Percentiles rank a stretch among this genome's conserved stretches.
Conservation (phyloP, 2,113 vertebrate species). For the Cathartes aura region DNA sequence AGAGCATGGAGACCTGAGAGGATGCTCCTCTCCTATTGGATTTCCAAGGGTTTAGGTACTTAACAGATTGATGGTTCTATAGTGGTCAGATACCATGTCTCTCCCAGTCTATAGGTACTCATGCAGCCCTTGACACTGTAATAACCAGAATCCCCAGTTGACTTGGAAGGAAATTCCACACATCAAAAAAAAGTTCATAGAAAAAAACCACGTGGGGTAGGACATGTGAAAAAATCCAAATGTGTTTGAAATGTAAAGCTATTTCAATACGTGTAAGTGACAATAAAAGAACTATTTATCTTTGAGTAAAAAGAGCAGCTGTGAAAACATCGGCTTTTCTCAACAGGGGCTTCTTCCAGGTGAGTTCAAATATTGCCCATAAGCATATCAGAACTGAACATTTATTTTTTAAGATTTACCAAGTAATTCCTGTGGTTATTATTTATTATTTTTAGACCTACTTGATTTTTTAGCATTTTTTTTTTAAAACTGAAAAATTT, state of each 20-base stretch:
- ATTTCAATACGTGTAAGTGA: background rate
- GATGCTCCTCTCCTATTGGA: background rate
- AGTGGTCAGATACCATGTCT: background rate
- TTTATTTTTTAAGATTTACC: slow-evolving; percentile 51
- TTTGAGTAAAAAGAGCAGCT: slow-evolving; percentile 42
- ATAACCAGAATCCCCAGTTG: background rate
- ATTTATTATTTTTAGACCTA: slow-evolving; percentile 43
- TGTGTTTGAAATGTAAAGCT: slow-evolving; percentile 41
- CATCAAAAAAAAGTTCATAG: background rate
- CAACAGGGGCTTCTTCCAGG: slow-evolving; percentile 35
- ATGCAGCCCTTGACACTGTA: background rate
- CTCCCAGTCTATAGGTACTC: background rate
- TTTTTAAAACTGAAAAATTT: slow-evolving; percentile 8
- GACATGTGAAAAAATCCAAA: background rate
- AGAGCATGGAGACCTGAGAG: background rate
- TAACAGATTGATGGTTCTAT: background rate
- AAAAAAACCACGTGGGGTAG: background rate
- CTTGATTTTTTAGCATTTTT: background rate
- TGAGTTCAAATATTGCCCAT: slow-evolving; percentile 44
- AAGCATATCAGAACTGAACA: background rate
- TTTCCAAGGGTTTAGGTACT: background rate
- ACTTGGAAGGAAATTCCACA: slow-evolving; percentile 19
- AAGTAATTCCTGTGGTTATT: slow-evolving; percentile 19
- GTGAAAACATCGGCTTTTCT: slow-evolving; percentile 5
- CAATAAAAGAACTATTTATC: slow-evolving; percentile 54